A percentile compares a stretch with the other conserved stretches of the same genome.
Conservation (phyloP, 1,140 invertebrate genomes). For the Mesaphorura yosii region DNA sequence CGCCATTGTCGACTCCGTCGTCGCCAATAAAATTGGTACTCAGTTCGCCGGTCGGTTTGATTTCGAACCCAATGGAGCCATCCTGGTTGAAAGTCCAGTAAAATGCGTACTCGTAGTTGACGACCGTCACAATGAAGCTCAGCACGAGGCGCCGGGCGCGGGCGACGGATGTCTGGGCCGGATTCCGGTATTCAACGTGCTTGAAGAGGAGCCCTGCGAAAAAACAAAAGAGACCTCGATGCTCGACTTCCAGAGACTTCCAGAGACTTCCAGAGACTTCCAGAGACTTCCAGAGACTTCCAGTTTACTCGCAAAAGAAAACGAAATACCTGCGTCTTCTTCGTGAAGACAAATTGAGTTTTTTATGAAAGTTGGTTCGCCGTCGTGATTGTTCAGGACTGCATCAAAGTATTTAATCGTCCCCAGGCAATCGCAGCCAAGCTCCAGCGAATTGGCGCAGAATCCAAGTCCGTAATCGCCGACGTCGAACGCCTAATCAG, state of each 20-base stretch:
- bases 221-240: not conserved
- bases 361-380: conserved; percentile 25
- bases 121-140: conserved; percentile 29
- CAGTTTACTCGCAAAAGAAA: not conserved
- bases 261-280: too few species aligned
- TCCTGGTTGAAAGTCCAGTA: conserved; percentile 30
- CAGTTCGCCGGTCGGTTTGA: conserved; percentile 30
- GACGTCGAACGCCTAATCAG: conserved; percentile 26
- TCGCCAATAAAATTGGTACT: conserved; percentile 23
- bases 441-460: conserved; percentile 27
- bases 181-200: conserved; percentile 29
- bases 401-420: conserved; percentile 30
- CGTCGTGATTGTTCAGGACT: conserved; percentile 26
- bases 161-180: conserved; percentile 19
- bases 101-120: conserved; percentile 30
- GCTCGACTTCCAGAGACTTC: too few species aligned
- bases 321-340: conserved; percentile 25
- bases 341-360: conserved; percentile 30
- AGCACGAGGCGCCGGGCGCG: conserved; percentile 20
- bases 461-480: conserved; percentile 30
- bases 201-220: conserved; percentile 23
- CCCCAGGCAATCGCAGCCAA: conserved; percentile 30
- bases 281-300: too few species aligned
- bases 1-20: conserved; percentile 1
- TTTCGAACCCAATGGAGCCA: conserved; percentile 23